Evolutionary conservation across 2,888 invertebrate species (phyloP), one percentile per base, ranked within the genome.

Genomic region (Ophion slaviceki): DNA sequence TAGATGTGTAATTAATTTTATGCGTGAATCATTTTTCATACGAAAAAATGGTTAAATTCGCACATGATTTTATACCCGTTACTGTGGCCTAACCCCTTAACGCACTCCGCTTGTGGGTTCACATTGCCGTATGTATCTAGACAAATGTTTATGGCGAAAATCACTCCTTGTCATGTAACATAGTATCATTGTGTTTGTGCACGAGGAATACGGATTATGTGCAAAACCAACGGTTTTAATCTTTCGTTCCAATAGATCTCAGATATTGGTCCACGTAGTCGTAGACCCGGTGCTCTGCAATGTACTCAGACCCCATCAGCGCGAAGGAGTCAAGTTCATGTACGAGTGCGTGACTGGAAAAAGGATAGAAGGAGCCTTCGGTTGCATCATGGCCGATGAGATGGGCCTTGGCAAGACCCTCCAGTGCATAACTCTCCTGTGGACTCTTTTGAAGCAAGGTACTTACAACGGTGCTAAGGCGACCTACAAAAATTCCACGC

Each of bases 341-440:
- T 99, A 99, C 92, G 99, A 99, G 93, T 99, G 99, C 95, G 99
- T 99, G 3, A 98, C 98, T 10, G 99, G 99, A 0, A 95, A 96
- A 61, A 97, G 98, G 91, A 98, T 99, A 89, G 97, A 97, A 82
- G 95, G 96, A 85, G 97, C 97, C 45, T 97, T 96, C 94, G 99
- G 99, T 0, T 99, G 99, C 91, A 99, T 99, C 70, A 99, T 99
- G 99, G 99, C 99, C 3, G 99, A 99, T 94, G 99, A 99, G 95
- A 99, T 99, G 99, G 99, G 98, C 90, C 95, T 99, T 57, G 99
- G 99, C 1, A 99, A 99, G 94, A 99, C 99, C 0, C 94, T 99
- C 11, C 99, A 99, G 93, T 99, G 99, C 93, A 99, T 99, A 81
- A 97, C 99, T 0, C 94, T 99, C 14, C 95, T 99, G 24, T 99